A percentile compares a stretch with the other conserved stretches of the same genome.
These are phyloP conservation scores for Nesometra sesokonis DNA, from an alignment of 35 echinoderm and acorn worm genomes.

Conservation along the genomic window DNA sequence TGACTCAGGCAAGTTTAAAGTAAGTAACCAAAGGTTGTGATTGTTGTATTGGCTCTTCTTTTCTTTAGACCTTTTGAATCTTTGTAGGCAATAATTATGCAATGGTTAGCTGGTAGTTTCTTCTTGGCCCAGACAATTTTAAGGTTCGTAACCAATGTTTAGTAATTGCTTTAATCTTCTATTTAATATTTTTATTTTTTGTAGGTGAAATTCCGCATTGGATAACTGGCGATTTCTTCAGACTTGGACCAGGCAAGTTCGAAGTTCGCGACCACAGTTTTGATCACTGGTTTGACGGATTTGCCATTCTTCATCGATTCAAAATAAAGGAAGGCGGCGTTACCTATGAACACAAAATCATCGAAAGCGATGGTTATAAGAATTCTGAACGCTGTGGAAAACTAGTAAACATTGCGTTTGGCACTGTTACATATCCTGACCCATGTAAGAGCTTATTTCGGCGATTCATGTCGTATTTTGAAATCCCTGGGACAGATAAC, in stretches of 20 bases:
- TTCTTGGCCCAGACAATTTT: too few relatives aligned
- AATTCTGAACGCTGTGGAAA: conserved; percentile 40
- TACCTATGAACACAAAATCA: conserved; percentile 33
- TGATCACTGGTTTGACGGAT: conserved; percentile 65
- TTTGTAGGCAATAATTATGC: too few relatives aligned
- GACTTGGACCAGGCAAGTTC: conserved; percentile 72
- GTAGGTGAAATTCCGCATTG: conserved; percentile 52
- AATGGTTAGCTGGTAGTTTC: too few relatives aligned
- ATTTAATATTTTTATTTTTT: background rate
- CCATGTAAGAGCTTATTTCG: conserved; percentile 72
- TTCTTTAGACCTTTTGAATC: too few relatives aligned
- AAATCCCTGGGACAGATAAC: conserved; percentile 34
- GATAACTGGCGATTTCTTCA: conserved; percentile 48
- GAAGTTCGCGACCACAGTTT: conserved; percentile 34
- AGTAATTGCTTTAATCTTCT: too few relatives aligned
- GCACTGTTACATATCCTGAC: conserved; percentile 50
- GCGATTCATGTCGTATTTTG: conserved; percentile 52
- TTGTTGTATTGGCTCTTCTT: too few relatives aligned
- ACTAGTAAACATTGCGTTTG: conserved; percentile 37
- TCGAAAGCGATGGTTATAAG: conserved; percentile 45
- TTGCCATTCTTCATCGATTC: conserved; percentile 67
- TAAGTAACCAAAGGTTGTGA: too few relatives aligned
- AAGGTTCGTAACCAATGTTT: too few relatives aligned
- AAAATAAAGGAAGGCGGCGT: conserved; percentile 52
- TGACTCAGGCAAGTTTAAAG: too few relatives aligned